These are phyloP conservation scores for Enteromius thamalakanensis DNA, from an alignment of 2,797 vertebrate species.

Conservation along the genomic window DNA sequence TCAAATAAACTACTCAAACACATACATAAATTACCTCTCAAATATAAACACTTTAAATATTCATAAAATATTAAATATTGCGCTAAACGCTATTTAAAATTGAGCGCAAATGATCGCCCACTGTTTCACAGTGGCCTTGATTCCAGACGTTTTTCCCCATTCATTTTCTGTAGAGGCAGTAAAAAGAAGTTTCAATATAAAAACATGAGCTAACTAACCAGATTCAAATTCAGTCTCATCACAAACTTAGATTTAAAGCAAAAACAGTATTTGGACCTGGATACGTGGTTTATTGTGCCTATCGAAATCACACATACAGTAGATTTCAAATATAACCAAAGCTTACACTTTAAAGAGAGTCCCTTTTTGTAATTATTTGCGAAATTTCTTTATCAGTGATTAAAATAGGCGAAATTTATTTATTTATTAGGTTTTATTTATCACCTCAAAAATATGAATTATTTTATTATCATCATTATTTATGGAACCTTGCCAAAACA, in stretches of 20 bases:
- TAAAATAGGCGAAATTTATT: too few relatives aligned
- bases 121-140: background rate
- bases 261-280: background rate
- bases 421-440: background rate
- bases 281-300: background rate
- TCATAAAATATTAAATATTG: slow-evolving; percentile 23
- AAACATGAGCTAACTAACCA: background rate
- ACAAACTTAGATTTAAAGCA: background rate
- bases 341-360: background rate
- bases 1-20: slow-evolving; percentile 19
- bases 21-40: slow-evolving; percentile 25
- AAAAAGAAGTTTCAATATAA: background rate
- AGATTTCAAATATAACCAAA: background rate
- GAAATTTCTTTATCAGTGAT: background rate
- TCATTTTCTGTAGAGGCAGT: background rate
- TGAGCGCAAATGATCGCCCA: background rate
- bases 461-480: too few relatives aligned
- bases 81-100: background rate
- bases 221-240: background rate
- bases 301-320: background rate
- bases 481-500: background rate
- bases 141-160: background rate
- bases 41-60: slow-evolving; percentile 19
- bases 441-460: background rate
- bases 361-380: background rate